Percentiles rank a stretch among this genome's conserved stretches.
phyloP scores from a whole-genome alignment of 1,140 invertebrate species.

The Diprion similis region DNA sequence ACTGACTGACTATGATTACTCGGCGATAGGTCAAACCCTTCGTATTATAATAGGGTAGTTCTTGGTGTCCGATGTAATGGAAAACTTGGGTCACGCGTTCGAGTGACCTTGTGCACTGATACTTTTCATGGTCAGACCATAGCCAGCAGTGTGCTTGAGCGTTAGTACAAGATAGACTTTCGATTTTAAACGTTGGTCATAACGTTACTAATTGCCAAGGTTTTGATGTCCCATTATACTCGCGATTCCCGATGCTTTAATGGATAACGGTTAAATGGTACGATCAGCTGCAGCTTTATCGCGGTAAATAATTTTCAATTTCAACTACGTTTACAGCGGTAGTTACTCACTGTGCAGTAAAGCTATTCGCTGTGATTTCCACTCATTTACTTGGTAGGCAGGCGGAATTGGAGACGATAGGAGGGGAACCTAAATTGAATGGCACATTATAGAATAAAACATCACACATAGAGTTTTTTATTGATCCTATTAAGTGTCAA shows the following conservation, averaged over 20 bases:
- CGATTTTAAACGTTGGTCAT: background rate
- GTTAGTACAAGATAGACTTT: background rate
- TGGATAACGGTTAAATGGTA: no score
- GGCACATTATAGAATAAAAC: no score
- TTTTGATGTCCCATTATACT: background rate
- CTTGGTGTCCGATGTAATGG: background rate
- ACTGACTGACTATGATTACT: background rate
- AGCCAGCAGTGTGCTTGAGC: background rate
- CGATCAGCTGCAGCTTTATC: no score
- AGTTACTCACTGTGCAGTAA: no score
- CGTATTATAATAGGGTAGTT: background rate
- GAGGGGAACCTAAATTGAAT: no score
- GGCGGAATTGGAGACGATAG: no score
- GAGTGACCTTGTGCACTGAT: background rate
- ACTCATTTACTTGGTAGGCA: no score
- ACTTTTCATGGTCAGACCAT: background rate
- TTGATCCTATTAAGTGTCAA: no score
- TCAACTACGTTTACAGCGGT: no score
- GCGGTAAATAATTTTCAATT: no score
- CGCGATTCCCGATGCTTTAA: background rate
- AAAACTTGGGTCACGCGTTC: background rate
- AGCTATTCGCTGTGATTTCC: no score
- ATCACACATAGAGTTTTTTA: no score
- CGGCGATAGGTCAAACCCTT: background rate
- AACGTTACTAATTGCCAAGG: background rate